A percentile compares a stretch with the other conserved stretches of the same genome.
Conservation (phyloP, 2,888 invertebrate genomes). For the Ormia ochracea region DNA sequence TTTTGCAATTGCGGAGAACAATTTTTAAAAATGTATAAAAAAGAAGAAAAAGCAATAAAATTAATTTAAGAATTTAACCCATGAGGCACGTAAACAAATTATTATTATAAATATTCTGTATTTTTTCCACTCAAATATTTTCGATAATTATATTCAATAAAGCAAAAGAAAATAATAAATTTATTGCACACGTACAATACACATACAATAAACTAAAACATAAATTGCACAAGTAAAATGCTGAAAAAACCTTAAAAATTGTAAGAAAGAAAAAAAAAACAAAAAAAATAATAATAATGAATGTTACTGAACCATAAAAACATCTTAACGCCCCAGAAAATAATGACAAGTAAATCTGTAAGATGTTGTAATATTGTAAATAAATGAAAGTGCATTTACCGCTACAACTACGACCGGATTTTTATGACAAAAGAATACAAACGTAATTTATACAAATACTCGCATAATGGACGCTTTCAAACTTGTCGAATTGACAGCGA, state of each 20-base stretch:
- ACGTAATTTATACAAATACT: not conserved
- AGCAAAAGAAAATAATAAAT: not conserved
- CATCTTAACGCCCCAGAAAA: slow-evolving; percentile 43
- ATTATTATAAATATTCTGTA: not conserved
- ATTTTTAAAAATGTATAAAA: no score
- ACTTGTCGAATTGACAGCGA: not conserved
- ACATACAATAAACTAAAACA: slow-evolving; percentile 16
- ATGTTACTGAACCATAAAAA: slow-evolving; percentile 46
- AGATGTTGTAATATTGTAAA: slow-evolving; percentile 45
- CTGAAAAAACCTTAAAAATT: not conserved
- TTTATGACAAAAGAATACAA: not conserved
- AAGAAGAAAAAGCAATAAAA: no score
- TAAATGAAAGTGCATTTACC: slow-evolving; percentile 60
- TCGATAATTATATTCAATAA: slow-evolving; percentile 21
- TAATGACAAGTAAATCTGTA: slow-evolving; percentile 35
- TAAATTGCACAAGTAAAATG: not conserved
- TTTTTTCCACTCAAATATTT: slow-evolving; percentile 1
- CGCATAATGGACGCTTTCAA: slow-evolving; percentile 16
- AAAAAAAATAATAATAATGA: slow-evolving; percentile 5
- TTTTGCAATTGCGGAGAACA: no score
- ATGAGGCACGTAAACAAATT: slow-evolving; percentile 1
- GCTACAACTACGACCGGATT: slow-evolving; percentile 24
- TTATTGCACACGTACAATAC: not conserved
- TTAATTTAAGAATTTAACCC: not conserved
- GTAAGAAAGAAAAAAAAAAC: not conserved